Evolutionary conservation across 2,888 invertebrate genomes (phyloP).

Genomic region (Harmothoe impar): DNA sequence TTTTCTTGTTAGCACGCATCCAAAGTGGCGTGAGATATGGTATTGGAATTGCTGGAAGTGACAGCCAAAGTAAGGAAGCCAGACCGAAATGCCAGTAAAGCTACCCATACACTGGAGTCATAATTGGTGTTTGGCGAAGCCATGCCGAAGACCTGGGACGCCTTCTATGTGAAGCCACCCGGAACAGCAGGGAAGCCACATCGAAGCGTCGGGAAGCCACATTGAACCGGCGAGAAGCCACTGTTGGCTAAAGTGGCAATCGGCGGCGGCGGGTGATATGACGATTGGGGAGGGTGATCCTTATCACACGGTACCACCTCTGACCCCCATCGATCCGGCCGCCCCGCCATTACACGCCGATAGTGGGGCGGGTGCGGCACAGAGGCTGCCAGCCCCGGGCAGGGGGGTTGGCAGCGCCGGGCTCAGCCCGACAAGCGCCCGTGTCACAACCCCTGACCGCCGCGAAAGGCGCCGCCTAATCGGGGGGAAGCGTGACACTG

Average conservation of each 20-base stretch:
- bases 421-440: constrained; percentile 47
- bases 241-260: not conserved
- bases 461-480: constrained; percentile 3
- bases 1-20: too few species aligned
- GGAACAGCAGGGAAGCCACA: constrained; percentile 18
- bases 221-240: not conserved
- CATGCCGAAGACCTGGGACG: too few species aligned
- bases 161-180: not conserved
- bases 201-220: not conserved
- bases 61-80: too few species aligned
- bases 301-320: constrained; percentile 29
- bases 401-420: constrained; percentile 7
- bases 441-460: constrained; percentile 57
- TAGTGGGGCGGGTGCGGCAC: not conserved
- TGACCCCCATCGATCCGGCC: constrained; percentile 8
- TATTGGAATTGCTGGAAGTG: too few species aligned
- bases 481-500: constrained; percentile 53
- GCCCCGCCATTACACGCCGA: constrained; percentile 22
- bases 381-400: constrained; percentile 2
- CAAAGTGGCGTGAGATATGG: too few species aligned
- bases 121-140: too few species aligned
- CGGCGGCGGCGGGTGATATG: not conserved
- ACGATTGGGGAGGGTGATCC: not conserved
- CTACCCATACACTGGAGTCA: too few species aligned
- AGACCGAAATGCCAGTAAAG: too few species aligned